A percentile compares a stretch with the other conserved stretches of the same genome.
phyloP scores from a whole-genome alignment of 2,888 invertebrate species.

The Drosophila peninsularis region DNA sequence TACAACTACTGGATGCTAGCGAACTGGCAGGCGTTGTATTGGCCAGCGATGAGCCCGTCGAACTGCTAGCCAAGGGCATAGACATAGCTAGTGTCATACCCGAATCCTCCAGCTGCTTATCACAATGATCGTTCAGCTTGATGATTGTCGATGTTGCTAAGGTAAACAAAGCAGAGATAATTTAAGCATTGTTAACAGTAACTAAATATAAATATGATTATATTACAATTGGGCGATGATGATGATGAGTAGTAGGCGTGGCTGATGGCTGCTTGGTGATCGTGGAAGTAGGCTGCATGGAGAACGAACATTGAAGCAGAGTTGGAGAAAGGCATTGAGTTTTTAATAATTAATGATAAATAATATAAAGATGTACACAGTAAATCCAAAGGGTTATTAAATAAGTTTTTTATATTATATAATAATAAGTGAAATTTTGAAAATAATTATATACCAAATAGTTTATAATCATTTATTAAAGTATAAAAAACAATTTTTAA shows the following conservation, averaged over 20 bases:
- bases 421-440: constrained; percentile 7
- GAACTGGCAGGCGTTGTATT: constrained; percentile 62
- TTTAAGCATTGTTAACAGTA: neutral
- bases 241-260: constrained; percentile 66
- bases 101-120: constrained; percentile 70
- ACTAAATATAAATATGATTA: neutral
- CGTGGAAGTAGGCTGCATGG: constrained; percentile 62
- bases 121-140: constrained; percentile 70
- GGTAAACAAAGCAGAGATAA: constrained; percentile 1
- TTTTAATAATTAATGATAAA: neutral
- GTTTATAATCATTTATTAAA: constrained; percentile 10
- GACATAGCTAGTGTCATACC: constrained; percentile 32
- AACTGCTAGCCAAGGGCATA: constrained; percentile 56
- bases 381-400: too few species aligned
- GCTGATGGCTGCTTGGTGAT: constrained; percentile 58
- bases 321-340: constrained; percentile 9
- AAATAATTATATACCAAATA: constrained; percentile 9
- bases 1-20: constrained; percentile 60
- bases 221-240: constrained; percentile 68
- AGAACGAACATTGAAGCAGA: constrained; percentile 7
- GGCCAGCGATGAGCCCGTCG: constrained; percentile 64
- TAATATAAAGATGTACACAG: neutral
- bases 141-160: constrained; percentile 48
- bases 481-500: constrained; percentile 6
- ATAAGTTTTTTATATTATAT: too few species aligned